phyloP scores from a whole-genome alignment of 2,888 invertebrate genomes.

The Metalampra italica region DNA sequence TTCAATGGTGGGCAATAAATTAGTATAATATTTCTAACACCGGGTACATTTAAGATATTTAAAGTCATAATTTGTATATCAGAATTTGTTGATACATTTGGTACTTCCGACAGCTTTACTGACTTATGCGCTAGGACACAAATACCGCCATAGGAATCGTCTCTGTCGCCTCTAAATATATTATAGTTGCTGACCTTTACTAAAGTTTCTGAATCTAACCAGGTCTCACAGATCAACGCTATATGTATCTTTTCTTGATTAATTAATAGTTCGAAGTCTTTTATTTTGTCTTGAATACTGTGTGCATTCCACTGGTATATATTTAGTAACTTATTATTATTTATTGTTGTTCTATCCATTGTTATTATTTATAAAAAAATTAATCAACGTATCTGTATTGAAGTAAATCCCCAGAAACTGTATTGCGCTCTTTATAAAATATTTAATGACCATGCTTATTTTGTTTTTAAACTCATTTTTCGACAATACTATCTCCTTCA shows the following conservation, averaged over 20 bases:
- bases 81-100: neutral
- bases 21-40: neutral
- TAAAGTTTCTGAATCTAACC: slow-evolving; percentile 2
- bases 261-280: neutral
- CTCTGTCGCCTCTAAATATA: slow-evolving; percentile 8
- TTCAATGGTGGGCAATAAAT: neutral
- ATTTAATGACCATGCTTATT: too few species aligned
- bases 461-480: too few species aligned
- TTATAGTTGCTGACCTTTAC: slow-evolving; percentile 7
- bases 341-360: neutral
- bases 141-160: slow-evolving; percentile 8
- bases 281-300: slow-evolving; percentile 6
- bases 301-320: slow-evolving; percentile 9
- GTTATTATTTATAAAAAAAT: neutral
- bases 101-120: neutral
- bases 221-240: slow-evolving; percentile 1
- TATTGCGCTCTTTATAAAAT: too few species aligned
- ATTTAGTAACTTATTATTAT: slow-evolving; percentile 6
- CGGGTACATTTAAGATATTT: neutral
- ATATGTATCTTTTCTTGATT: slow-evolving; percentile 8
- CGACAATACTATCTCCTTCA: too few species aligned
- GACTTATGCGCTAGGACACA: slow-evolving; percentile 9
- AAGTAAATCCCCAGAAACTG: too few species aligned
- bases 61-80: slow-evolving; percentile 7
- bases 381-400: neutral